Evolutionary conservation across 37 sponge, comb jelly and placozoan genomes (phyloP).

Genomic region (Halisarca cf. caerulea): DNA sequence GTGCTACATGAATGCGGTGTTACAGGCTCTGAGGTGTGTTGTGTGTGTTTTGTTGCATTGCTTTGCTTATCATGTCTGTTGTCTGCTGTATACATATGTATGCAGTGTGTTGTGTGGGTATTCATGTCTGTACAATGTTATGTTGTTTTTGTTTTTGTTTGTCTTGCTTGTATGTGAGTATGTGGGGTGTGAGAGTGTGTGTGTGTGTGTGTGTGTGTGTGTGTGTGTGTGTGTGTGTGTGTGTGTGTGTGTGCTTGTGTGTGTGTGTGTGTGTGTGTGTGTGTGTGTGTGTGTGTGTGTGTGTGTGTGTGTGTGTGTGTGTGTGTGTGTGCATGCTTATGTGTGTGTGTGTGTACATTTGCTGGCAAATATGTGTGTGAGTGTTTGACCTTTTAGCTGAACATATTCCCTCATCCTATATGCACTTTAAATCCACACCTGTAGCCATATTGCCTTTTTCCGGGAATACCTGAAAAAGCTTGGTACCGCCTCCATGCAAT

Average conservation of each 20-base stretch:
- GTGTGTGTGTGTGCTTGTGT: conserved; percentile 17
- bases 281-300: conserved; percentile 18
- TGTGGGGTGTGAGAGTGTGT: conserved; percentile 15
- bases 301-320: conserved; percentile 24
- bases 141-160: no score
- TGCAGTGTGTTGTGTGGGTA: neutral
- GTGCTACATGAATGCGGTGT: conserved; percentile 82
- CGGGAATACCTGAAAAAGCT: conserved; percentile 64
- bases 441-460: conserved; percentile 57
- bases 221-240: conserved; percentile 19
- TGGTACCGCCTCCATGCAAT: conserved; percentile 12
- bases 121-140: no score
- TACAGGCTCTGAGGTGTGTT: conserved; percentile 80
- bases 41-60: no score
- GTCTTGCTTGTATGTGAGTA: no score
- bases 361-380: no score
- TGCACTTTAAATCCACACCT: neutral
- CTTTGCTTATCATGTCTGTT: neutral
- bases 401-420: neutral
- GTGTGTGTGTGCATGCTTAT: neutral
- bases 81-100: neutral
- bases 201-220: conserved; percentile 20
- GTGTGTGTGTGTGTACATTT: no score
- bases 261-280: conserved; percentile 23
- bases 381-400: no score